Percentiles rank a stretch among this genome's conserved stretches.
These are phyloP conservation scores for Lypha dubia DNA, from an alignment of 2,888 invertebrate species.

Conservation along the genomic window DNA sequence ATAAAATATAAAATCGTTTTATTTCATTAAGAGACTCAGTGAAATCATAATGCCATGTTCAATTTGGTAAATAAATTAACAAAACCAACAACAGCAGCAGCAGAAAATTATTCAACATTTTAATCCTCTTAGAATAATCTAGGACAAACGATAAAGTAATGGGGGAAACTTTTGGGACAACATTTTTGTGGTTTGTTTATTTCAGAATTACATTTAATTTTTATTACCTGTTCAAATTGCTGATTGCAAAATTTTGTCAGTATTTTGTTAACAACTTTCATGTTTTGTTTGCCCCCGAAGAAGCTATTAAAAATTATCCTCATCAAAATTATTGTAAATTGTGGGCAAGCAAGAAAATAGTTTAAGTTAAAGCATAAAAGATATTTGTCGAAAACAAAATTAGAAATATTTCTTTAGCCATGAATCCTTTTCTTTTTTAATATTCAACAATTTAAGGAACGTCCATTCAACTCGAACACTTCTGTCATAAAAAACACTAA, in stretches of 20 bases:
- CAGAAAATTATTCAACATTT: constrained; percentile 34
- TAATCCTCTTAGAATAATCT: constrained; percentile 61
- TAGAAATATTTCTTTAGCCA: too few species aligned
- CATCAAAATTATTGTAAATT: too few species aligned
- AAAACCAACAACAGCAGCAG: too few species aligned
- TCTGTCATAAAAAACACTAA: too few species aligned
- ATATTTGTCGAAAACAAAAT: too few species aligned
- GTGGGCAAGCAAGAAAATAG: too few species aligned
- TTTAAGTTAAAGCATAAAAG: too few species aligned
- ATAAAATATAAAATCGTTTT: constrained; percentile 20
- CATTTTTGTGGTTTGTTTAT: constrained; percentile 30
- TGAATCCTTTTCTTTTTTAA: too few species aligned
- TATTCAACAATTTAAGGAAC: too few species aligned
- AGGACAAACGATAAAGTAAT: background rate
- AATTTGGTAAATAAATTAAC: background rate
- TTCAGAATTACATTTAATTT: constrained; percentile 51
- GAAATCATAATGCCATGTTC: too few species aligned
- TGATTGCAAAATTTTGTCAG: background rate
- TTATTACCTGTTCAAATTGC: constrained; percentile 46
- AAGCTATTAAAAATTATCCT: background rate
- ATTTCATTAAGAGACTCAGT: constrained; percentile 7
- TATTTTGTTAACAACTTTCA: background rate
- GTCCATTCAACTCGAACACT: too few species aligned
- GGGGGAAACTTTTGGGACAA: background rate
- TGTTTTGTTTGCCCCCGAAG: constrained; percentile 4